phyloP scores from a whole-genome alignment of 2,113 vertebrate species.

The Ranitomeya variabilis region DNA sequence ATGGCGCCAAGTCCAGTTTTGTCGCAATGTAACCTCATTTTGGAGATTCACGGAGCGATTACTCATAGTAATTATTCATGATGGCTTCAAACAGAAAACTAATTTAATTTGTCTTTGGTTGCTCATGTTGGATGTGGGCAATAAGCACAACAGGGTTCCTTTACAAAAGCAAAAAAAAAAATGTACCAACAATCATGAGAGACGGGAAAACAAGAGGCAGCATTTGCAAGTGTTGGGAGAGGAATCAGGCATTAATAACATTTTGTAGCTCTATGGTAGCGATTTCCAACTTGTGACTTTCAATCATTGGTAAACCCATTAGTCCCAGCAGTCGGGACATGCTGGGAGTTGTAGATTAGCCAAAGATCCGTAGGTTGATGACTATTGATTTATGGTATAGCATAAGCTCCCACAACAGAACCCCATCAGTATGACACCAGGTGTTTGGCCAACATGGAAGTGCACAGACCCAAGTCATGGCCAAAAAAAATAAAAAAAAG shows the following conservation, averaged over 20 bases:
- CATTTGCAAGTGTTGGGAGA: background rate
- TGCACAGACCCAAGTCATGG: too few relatives aligned
- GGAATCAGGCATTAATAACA: background rate
- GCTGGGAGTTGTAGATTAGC: too few relatives aligned
- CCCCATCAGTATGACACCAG: too few relatives aligned
- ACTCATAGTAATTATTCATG: slow-evolving; percentile 32
- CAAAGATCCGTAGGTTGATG: too few relatives aligned
- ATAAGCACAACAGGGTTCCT: background rate
- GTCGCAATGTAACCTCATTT: background rate
- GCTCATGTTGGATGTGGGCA: background rate
- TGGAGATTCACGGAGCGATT: slow-evolving; percentile 27
- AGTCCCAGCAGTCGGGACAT: too few relatives aligned
- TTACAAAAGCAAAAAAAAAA: background rate
- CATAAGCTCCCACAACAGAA: too few relatives aligned
- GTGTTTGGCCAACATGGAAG: too few relatives aligned
- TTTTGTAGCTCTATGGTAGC: background rate
- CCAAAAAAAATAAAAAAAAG: too few relatives aligned
- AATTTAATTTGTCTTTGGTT: slow-evolving; percentile 30
- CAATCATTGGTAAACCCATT: background rate
- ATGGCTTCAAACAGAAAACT: background rate
- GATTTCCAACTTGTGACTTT: background rate
- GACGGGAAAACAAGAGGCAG: background rate
- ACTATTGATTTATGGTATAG: too few relatives aligned
- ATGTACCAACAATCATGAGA: background rate
- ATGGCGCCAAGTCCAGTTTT: slow-evolving; percentile 25